Conservation (phyloP, 2,888 invertebrate genomes). For the Papilio elwesi region DNA sequence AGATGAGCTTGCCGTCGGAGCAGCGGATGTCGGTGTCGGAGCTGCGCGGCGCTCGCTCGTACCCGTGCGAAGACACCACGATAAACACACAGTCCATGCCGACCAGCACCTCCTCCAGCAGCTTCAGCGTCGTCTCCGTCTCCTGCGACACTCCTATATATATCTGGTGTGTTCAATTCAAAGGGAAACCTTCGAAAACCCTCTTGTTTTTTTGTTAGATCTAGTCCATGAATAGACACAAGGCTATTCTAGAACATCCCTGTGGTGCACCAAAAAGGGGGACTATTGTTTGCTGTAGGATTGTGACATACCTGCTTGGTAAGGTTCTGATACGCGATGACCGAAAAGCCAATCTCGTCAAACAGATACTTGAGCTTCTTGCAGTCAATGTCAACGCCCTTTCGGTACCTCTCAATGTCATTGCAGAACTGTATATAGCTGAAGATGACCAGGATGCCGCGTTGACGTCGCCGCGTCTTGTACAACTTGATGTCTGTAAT, state of each 20-base stretch:
- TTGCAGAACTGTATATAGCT: conserved; percentile 84
- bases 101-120: conserved; percentile 64
- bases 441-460: conserved; percentile 85
- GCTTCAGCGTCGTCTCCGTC: conserved; percentile 70
- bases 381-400: conserved; percentile 86
- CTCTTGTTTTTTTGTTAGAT: too few relatives aligned
- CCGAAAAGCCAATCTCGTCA: conserved; percentile 83
- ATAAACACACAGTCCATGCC: conserved; percentile 86
- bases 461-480: conserved; percentile 79
- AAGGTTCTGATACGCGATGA: conserved; percentile 70
- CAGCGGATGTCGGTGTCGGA: conserved; percentile 85
- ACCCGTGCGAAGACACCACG: conserved; percentile 88
- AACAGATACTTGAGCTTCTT: conserved; percentile 84
- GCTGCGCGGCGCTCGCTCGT: conserved; percentile 54
- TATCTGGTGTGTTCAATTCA: too few relatives aligned
- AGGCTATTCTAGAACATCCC: too few relatives aligned
- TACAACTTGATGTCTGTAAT: conserved; percentile 72
- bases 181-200: background rate
- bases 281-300: too few relatives aligned
- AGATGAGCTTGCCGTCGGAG: conserved; percentile 79
- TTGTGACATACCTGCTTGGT: conserved; percentile 59
- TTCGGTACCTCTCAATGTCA: conserved; percentile 67
- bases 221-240: too few relatives aligned
- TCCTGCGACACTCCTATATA: conserved; percentile 51
- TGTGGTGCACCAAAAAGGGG: too few relatives aligned